Evolutionary conservation across 2,888 invertebrate genomes (phyloP).

Genomic region (Romanomermis culicivorax): DNA sequence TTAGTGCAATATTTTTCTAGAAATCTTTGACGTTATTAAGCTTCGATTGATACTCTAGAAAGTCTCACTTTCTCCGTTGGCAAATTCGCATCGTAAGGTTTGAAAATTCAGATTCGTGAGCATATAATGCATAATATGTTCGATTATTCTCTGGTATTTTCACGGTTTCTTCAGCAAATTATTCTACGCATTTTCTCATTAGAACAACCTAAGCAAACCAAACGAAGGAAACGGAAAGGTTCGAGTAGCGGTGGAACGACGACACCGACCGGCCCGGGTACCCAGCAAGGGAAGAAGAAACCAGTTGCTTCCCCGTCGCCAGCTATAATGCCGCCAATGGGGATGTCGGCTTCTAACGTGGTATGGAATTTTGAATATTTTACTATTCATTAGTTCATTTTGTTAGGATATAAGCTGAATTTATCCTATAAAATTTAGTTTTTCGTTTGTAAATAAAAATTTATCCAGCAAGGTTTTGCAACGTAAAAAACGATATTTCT

Average conservation of each 20-base stretch:
- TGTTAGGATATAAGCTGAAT: background rate
- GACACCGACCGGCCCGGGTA: background rate
- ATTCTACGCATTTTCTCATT: too few species aligned
- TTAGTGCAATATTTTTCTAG: too few species aligned
- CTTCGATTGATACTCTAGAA: too few species aligned
- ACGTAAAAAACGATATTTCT: too few species aligned
- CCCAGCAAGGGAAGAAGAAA: slow-evolving; percentile 8
- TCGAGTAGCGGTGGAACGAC: slow-evolving; percentile 9
- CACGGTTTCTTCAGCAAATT: too few species aligned
- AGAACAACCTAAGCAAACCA: background rate
- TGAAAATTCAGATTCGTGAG: too few species aligned
- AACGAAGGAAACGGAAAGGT: slow-evolving; percentile 2
- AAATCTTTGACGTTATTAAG: too few species aligned
- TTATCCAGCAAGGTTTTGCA: too few species aligned
- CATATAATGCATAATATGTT: too few species aligned
- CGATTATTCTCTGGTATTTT: too few species aligned
- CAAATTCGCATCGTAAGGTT: too few species aligned
- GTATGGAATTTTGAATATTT: background rate
- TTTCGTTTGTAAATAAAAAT: background rate
- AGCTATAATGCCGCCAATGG: background rate
- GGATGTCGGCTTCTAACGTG: slow-evolving; percentile 5
- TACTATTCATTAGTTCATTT: background rate
- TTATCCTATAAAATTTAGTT: background rate
- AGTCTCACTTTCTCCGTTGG: too few species aligned
- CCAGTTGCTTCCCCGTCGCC: slow-evolving; percentile 1